A percentile compares a stretch with the other conserved stretches of the same genome.
Conservation (phyloP, 2,113 vertebrate species). For the Pungitius pungitius region DNA sequence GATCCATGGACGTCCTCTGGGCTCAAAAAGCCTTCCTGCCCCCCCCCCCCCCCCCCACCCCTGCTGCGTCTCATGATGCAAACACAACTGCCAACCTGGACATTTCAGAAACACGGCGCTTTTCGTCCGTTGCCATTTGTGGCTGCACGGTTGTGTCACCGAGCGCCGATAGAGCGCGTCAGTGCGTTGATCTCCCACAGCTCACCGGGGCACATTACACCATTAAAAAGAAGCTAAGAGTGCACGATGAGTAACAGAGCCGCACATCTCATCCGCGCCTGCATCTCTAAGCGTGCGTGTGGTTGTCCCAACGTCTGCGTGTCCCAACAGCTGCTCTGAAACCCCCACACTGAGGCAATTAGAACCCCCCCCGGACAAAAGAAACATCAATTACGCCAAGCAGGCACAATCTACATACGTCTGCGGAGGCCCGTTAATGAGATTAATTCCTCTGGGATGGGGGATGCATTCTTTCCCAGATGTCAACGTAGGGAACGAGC, state of each 20-base stretch:
- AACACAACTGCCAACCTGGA: background rate
- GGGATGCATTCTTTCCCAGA: conserved; percentile 61
- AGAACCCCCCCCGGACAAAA: conserved; percentile 56
- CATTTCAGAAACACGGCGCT: background rate
- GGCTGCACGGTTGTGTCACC: background rate
- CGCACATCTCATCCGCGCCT: no score
- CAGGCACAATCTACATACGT: conserved; percentile 66
- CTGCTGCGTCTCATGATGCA: conserved; percentile 23
- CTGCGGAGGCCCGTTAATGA: conserved; percentile 59
- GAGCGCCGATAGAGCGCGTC: background rate
- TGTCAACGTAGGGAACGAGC: conserved; percentile 47
- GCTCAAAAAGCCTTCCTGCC: conserved; percentile 35
- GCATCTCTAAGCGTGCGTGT: background rate
- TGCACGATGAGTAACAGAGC: no score
- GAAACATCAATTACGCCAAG: conserved; percentile 61
- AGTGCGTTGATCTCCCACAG: no score
- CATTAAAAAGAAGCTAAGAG: no score
- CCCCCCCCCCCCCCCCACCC: background rate
- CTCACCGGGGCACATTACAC: no score
- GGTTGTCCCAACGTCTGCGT: conserved; percentile 7
- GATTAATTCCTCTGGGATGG: conserved; percentile 68
- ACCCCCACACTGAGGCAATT: conserved; percentile 61
- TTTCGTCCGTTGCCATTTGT: background rate
- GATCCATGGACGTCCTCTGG: conserved; percentile 39
- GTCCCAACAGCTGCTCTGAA: conserved; percentile 42